phyloP scores from a whole-genome alignment of 2,888 invertebrate genomes.

The Agrilus biguttatus region DNA sequence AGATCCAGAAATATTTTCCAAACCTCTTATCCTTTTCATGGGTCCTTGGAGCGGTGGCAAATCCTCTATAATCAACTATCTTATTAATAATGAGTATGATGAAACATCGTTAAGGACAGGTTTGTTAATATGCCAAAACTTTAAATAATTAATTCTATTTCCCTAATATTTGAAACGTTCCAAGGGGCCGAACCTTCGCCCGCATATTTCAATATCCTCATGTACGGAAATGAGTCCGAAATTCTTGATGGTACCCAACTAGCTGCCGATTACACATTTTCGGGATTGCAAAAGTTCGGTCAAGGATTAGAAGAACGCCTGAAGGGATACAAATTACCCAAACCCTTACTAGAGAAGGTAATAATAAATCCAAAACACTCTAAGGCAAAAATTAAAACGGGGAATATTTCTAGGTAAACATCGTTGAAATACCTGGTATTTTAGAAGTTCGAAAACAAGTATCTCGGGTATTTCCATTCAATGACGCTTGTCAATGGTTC shows the following conservation, averaged over 20 bases:
- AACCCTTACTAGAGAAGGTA: conserved; percentile 79
- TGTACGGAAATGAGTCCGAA: conserved; percentile 75
- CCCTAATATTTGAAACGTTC: neutral
- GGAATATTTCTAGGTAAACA: conserved; percentile 55
- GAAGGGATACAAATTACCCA: conserved; percentile 65
- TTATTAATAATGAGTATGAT: conserved; percentile 75
- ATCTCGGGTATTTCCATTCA: conserved; percentile 85
- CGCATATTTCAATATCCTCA: conserved; percentile 82
- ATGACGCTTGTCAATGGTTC: conserved; percentile 95
- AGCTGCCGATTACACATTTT: conserved; percentile 90
- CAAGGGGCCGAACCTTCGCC: conserved; percentile 87
- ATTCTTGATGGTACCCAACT: conserved; percentile 83
- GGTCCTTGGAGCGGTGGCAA: conserved; percentile 96
- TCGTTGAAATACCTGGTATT: conserved; percentile 93
- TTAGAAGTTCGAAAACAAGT: conserved; percentile 87
- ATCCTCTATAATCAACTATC: conserved; percentile 85
- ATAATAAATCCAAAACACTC: conserved; percentile 3
- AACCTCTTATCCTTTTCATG: conserved; percentile 84
- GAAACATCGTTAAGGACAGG: conserved; percentile 76
- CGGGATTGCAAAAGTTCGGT: conserved; percentile 88
- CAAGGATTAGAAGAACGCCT: conserved; percentile 83
- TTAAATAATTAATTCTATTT: neutral
- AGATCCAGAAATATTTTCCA: conserved; percentile 89
- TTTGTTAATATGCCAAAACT: conserved; percentile 24
- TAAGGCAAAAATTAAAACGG: neutral